Evolutionary conservation across 1,140 invertebrate genomes (phyloP).

Genomic region (Drosophila sturtevanti): DNA sequence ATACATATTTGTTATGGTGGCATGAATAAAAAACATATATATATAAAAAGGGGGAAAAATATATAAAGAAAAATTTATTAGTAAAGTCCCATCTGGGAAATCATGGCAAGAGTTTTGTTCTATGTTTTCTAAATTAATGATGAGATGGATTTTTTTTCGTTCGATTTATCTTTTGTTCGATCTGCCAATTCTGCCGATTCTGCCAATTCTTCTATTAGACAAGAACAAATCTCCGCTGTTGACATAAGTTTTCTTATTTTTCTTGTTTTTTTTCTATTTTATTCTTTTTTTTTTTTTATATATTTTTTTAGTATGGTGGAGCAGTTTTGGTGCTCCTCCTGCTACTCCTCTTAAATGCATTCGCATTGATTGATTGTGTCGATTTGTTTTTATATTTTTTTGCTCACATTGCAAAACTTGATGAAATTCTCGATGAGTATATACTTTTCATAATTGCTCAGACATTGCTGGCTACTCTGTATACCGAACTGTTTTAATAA

Average conservation of each 20-base stretch:
- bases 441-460: conserved; percentile 83
- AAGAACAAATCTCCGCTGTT: conserved; percentile 72
- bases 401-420: conserved; percentile 83
- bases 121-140: conserved; percentile 52
- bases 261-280: background rate
- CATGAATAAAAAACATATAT: background rate
- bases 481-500: conserved; percentile 83
- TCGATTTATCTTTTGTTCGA: conserved; percentile 17
- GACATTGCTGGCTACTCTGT: conserved; percentile 81
- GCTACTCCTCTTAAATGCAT: conserved; percentile 13
- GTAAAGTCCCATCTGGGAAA: background rate
- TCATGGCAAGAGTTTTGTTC: conserved; percentile 72
- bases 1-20: too few relatives aligned
- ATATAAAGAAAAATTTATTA: conserved; percentile 23
- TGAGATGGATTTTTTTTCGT: conserved; percentile 44
- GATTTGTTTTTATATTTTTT: conserved; percentile 41
- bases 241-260: conserved; percentile 28
- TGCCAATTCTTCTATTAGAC: conserved; percentile 5
- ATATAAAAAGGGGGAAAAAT: conserved; percentile 5
- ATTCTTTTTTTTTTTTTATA: background rate
- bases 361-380: conserved; percentile 19
- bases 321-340: conserved; percentile 15
- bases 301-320: background rate
- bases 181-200: conserved; percentile 35
- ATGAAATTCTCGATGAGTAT: conserved; percentile 83